These are phyloP conservation scores for Nebria salina DNA, from an alignment of 2,888 invertebrate genomes.

Conservation along the genomic window DNA sequence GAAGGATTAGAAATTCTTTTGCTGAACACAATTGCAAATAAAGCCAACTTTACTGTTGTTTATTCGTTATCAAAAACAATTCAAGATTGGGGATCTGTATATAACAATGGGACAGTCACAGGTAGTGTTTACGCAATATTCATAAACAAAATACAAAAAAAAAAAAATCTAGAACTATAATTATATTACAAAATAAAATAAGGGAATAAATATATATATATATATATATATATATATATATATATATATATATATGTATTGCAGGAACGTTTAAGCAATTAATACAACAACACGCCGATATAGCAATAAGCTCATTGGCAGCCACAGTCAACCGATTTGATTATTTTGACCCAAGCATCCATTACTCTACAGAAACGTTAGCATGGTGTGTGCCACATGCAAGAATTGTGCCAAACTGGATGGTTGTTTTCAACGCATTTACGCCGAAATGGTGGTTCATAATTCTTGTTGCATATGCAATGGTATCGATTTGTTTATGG, in stretches of 20 bases:
- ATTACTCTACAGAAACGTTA: constrained; percentile 49
- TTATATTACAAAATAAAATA: too few species aligned
- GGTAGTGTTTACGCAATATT: constrained; percentile 9
- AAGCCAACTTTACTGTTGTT: constrained; percentile 47
- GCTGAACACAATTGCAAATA: constrained; percentile 48
- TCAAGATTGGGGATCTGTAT: constrained; percentile 49
- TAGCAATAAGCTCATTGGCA: constrained; percentile 48
- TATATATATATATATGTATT: neutral
- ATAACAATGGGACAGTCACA: constrained; percentile 48
- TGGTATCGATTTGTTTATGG: constrained; percentile 24
- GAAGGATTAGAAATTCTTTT: constrained; percentile 50
- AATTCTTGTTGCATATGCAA: constrained; percentile 16
- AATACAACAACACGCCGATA: constrained; percentile 47
- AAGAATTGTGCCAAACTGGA: constrained; percentile 45
- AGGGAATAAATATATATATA: too few species aligned
- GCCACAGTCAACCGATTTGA: constrained; percentile 44
- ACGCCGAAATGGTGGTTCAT: constrained; percentile 31
- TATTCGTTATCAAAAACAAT: constrained; percentile 48
- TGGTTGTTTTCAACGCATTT: constrained; percentile 47
- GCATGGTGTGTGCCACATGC: constrained; percentile 50
- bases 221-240: neutral
- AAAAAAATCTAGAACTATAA: too few species aligned
- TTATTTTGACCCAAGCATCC: constrained; percentile 47
- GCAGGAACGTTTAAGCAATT: constrained; percentile 48
- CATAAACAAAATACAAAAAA: too few species aligned